Evolutionary conservation across 2,888 invertebrate genomes (phyloP).

Genomic region (Conops quadrifasciatus): DNA sequence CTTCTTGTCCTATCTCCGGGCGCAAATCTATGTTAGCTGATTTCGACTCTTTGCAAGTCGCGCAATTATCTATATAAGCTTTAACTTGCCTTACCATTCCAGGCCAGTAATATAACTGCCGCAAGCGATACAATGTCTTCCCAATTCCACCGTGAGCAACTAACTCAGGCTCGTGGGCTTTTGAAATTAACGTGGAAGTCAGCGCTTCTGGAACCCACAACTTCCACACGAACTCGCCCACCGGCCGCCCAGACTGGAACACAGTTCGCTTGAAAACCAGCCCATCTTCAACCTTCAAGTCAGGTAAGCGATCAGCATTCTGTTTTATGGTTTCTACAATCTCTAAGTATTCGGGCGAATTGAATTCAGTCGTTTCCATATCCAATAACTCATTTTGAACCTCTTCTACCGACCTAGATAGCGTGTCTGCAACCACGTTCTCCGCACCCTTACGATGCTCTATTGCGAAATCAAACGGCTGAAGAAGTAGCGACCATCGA

Average conservation of each 20-base stretch:
- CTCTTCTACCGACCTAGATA: background rate
- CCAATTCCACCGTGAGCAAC: conserved; percentile 33
- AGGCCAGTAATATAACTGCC: background rate
- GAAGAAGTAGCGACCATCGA: background rate
- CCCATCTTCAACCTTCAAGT: conserved; percentile 14
- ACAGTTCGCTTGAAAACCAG: too few relatives aligned
- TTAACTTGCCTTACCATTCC: background rate
- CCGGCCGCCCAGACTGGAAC: background rate
- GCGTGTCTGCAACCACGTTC: background rate
- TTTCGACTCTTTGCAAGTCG: background rate
- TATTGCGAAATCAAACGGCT: background rate
- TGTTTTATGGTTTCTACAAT: conserved; percentile 4
- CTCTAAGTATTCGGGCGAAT: conserved; percentile 2
- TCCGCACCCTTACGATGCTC: conserved; percentile 1
- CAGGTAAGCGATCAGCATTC: conserved; percentile 24
- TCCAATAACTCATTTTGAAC: background rate
- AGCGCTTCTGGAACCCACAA: conserved; percentile 32
- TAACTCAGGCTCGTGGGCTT: conserved; percentile 19
- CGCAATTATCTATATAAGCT: background rate
- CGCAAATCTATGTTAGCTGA: background rate
- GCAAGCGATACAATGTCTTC: conserved; percentile 28
- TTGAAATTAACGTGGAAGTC: background rate
- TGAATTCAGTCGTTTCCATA: too few relatives aligned
- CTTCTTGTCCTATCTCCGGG: too few relatives aligned
- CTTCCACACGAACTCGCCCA: conserved; percentile 27